Conservation (phyloP, 2,888 invertebrate genomes). For the Tachystola acroxantha region DNA sequence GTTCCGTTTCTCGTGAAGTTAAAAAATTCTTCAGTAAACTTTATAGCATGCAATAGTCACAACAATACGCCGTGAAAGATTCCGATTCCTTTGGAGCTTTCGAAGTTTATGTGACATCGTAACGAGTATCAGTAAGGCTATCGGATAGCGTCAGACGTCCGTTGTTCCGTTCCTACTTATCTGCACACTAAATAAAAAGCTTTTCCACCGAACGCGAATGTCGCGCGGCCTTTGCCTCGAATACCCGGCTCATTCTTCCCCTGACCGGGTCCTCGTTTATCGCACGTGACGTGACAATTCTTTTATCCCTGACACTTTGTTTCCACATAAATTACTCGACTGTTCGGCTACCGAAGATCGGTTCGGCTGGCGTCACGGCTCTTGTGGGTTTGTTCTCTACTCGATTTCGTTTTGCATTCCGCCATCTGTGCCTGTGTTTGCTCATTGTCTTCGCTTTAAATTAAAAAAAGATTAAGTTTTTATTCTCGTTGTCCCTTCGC, state of each 20-base stretch:
- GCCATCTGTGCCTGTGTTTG: slow-evolving; percentile 73
- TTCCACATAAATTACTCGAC: slow-evolving; percentile 63
- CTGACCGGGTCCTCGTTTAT: slow-evolving; percentile 43
- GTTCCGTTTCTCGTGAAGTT: slow-evolving; percentile 61
- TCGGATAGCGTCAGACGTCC: slow-evolving; percentile 46
- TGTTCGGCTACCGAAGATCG: slow-evolving; percentile 51
- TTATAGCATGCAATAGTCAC: slow-evolving; percentile 56
- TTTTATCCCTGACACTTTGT: slow-evolving; percentile 60
- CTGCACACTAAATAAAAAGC: slow-evolving; percentile 49
- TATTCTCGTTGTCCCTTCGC: slow-evolving; percentile 60
- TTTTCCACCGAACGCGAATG: slow-evolving; percentile 36
- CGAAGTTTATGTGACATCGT: slow-evolving; percentile 60
- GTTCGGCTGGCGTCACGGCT: slow-evolving; percentile 44
- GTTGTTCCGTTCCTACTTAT: slow-evolving; percentile 44
- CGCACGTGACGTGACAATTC: slow-evolving; percentile 62
- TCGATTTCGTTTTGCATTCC: slow-evolving; percentile 70
- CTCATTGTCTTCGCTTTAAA: slow-evolving; percentile 71
- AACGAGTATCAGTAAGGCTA: slow-evolving; percentile 46
- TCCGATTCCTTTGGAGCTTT: slow-evolving; percentile 47
- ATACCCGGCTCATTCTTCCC: slow-evolving; percentile 36
- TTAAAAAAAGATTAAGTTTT: slow-evolving; percentile 65
- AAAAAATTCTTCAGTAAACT: slow-evolving; percentile 43
- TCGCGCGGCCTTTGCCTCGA: slow-evolving; percentile 29
- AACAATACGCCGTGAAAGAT: slow-evolving; percentile 50
- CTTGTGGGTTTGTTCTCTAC: slow-evolving; percentile 52